Base-by-base conservation (phyloP, 1,140 invertebrate species). In the Cyclargus thomasi region DNA sequence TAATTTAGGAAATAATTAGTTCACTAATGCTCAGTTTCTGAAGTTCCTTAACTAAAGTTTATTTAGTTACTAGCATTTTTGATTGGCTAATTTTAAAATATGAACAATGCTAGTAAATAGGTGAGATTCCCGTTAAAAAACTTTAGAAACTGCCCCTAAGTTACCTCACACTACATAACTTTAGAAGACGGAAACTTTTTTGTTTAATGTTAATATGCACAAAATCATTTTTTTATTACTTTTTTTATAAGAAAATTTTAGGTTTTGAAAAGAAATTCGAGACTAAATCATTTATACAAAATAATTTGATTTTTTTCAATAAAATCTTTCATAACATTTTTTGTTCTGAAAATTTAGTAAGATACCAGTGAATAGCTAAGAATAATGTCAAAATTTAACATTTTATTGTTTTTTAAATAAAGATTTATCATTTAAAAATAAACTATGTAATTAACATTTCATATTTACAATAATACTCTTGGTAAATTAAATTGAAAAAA, bases 1-100 rank as follows among this genome's bases (percentile, higher is more conserved):
- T 59, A 20, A 59, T 59, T 59, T 59, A 20, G 23, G 64, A 67
- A 67, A 62, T 20, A 35, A 53, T 55, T 66, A 17, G 47, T 62
- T 18, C 39, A 63, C 23, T 18, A 63, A 63, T 53, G 36, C 20
- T 21, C 0, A 29, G 29, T 29, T 8, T 29, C 29, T 4, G 29
- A 29, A 29, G 29, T 3, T 29, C 8, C 8, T 29, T 29, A 8
- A 29, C 29, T 29, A 29, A 4, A 29, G 8, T 29, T 29, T 29
- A 0, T 29, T 7, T 7, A 4, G 29, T 29, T 8, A 29, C n/a
- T n/a, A n/a, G n/a, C n/a, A n/a, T n/a, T n/a, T n/a, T n/a, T n/a
- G n/a, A n/a, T n/a, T n/a, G n/a, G n/a, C n/a, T 7, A 29, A 29
- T 5, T 2, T 29, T 29, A 29, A 29, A 4, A 4, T 29, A 29